Evolutionary conservation across 2,113 vertebrate genomes (phyloP).

Genomic region (Boleophthalmus pectinirostris): DNA sequence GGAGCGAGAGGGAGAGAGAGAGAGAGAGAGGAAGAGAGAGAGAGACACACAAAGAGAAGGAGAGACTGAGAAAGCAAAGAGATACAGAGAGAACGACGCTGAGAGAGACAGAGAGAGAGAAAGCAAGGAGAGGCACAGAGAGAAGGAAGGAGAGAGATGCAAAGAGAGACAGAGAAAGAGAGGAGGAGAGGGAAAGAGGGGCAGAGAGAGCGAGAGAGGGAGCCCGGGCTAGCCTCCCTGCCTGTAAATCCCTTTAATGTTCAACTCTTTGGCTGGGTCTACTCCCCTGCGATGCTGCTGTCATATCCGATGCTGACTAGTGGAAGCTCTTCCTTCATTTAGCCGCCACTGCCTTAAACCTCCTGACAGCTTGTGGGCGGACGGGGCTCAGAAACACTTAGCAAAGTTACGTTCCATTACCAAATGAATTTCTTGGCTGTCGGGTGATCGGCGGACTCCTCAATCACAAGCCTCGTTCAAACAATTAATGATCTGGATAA

Average conservation of each 20-base stretch:
- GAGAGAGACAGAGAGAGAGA: too few relatives aligned
- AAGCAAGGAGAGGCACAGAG: too few relatives aligned
- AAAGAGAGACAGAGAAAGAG: too few relatives aligned
- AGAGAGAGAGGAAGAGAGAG: too few relatives aligned
- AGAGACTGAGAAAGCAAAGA: too few relatives aligned
- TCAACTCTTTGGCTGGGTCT: slow-evolving; percentile 32
- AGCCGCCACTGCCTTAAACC: slow-evolving; percentile 9
- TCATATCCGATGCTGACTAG: slow-evolving; percentile 27
- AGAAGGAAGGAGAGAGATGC: too few relatives aligned
- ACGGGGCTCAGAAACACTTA: slow-evolving; percentile 7
- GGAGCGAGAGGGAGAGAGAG: too few relatives aligned
- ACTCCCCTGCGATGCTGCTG: slow-evolving; percentile 25
- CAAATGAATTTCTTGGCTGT: background rate
- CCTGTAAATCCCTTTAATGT: slow-evolving; percentile 42
- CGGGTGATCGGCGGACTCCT: slow-evolving; percentile 21
- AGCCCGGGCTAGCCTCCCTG: background rate
- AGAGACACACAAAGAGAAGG: too few relatives aligned
- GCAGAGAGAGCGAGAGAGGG: background rate
- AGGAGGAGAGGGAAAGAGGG: background rate
- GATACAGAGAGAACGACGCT: too few relatives aligned
- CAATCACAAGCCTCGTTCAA: slow-evolving; percentile 36
- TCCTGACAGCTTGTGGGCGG: slow-evolving; percentile 1
- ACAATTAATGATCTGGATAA: slow-evolving; percentile 24
- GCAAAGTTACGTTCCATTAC: slow-evolving; percentile 14
- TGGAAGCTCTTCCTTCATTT: slow-evolving; percentile 38